phyloP scores from a whole-genome alignment of 1,140 invertebrate genomes.

The Trinorchestia longiramus region DNA sequence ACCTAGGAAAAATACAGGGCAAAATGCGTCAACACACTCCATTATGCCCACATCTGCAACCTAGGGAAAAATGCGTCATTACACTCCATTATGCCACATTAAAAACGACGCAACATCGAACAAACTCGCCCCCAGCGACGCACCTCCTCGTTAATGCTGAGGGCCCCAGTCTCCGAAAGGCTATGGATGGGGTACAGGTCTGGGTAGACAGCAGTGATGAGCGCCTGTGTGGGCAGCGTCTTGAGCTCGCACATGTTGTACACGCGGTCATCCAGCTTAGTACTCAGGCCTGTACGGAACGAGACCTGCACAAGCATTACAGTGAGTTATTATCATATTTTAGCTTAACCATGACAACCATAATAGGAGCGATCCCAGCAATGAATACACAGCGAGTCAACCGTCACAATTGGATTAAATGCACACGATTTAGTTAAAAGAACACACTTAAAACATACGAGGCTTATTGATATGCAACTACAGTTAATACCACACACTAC shows the following conservation, averaged over 20 bases:
- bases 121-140: slow-evolving; percentile 47
- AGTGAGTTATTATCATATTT: too few relatives aligned
- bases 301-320: slow-evolving; percentile 76
- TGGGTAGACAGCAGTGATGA: slow-evolving; percentile 86
- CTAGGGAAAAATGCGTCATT: too few relatives aligned
- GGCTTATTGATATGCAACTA: background rate
- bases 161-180: slow-evolving; percentile 76
- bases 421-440: background rate
- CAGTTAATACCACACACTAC: background rate
- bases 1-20: too few relatives aligned
- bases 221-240: slow-evolving; percentile 82
- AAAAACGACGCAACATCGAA: too few relatives aligned
- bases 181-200: slow-evolving; percentile 91
- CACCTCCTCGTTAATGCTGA: slow-evolving; percentile 68
- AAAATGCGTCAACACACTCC: too few relatives aligned
- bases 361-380: too few relatives aligned
- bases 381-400: too few relatives aligned
- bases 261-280: slow-evolving; percentile 91
- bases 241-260: slow-evolving; percentile 96
- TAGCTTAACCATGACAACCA: too few relatives aligned
- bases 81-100: too few relatives aligned
- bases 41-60: too few relatives aligned
- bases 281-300: slow-evolving; percentile 87
- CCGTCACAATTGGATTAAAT: background rate
- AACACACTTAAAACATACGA: background rate